A percentile compares a stretch with the other conserved stretches of the same genome.
These are phyloP conservation scores for Porites cylindrica DNA, from an alignment of 92 coral and sea anemone species.

Conservation along the genomic window DNA sequence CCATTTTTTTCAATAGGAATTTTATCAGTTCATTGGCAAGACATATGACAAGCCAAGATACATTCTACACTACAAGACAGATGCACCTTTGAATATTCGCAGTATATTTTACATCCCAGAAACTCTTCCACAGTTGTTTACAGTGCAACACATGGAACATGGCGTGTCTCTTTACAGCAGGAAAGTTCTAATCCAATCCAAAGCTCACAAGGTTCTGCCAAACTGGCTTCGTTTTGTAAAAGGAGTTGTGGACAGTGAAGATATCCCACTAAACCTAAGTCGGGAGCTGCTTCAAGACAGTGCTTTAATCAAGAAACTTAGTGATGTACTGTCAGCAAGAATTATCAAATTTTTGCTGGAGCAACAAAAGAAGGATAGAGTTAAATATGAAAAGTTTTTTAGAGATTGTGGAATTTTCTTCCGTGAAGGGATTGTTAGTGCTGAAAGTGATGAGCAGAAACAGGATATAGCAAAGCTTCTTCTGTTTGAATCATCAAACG, in stretches of 20 bases:
- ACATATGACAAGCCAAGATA: constrained; percentile 94
- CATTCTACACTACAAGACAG: constrained; percentile 94
- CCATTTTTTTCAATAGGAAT: constrained; percentile 68
- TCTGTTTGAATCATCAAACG: constrained; percentile 93
- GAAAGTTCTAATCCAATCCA: constrained; percentile 92
- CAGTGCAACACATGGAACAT: constrained; percentile 80
- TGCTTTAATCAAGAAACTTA: constrained; percentile 87
- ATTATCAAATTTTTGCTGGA: constrained; percentile 90
- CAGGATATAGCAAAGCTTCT: constrained; percentile 90
- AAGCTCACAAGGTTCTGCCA: constrained; percentile 87
- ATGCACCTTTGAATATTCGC: constrained; percentile 95
- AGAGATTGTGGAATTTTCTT: constrained; percentile 88
- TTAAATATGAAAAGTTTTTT: constrained; percentile 93
- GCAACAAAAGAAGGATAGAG: constrained; percentile 91
- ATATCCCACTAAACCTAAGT: constrained; percentile 95
- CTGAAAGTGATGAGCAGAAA: constrained; percentile 82
- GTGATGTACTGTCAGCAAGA: constrained; percentile 84
- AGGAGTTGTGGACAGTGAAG: constrained; percentile 99
- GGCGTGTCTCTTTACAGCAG: constrained; percentile 94
- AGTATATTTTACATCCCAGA: constrained; percentile 98
- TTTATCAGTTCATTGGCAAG: constrained; percentile 93
- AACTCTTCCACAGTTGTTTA: constrained; percentile 85
- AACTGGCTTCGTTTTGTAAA: constrained; percentile 95
- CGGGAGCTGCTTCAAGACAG: constrained; percentile 97
- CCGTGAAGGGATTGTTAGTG: constrained; percentile 93